A percentile compares a stretch with the other conserved stretches of the same genome.
phyloP scores from a whole-genome alignment of 1,140 invertebrate species.

The Drosophila leontia region DNA sequence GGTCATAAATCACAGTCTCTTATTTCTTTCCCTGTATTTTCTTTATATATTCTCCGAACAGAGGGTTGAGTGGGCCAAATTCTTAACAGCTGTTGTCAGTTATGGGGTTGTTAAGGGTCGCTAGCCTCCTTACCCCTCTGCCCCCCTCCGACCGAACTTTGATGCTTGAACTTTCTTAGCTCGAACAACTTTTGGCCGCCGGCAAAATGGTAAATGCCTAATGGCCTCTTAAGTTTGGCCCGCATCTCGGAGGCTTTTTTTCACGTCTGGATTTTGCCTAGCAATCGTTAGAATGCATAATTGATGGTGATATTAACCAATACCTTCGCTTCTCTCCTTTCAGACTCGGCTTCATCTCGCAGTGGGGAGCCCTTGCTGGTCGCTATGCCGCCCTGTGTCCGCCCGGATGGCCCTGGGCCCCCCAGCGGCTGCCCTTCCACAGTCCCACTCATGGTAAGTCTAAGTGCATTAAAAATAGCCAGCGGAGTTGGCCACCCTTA shows the following conservation, averaged over 20 bases:
- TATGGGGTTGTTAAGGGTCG: conserved; percentile 76
- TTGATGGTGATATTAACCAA: conserved; percentile 65
- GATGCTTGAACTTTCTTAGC: conserved; percentile 51
- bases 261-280: conserved; percentile 24
- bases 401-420: conserved; percentile 86
- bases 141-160: conserved; percentile 23
- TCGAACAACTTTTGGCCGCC: conserved; percentile 50
- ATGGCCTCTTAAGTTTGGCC: conserved; percentile 45
- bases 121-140: conserved; percentile 20
- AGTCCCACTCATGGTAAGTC: conserved; percentile 85
- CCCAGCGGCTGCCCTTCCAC: conserved; percentile 84
- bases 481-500: conserved; percentile 30
- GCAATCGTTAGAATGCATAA: conserved; percentile 61
- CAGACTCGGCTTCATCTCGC: conserved; percentile 93
- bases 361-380: conserved; percentile 90
- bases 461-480: conserved; percentile 22
- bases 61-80: conserved; percentile 46
- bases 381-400: conserved; percentile 88
- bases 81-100: conserved; percentile 77
- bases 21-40: background rate
- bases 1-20: background rate
- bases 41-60: conserved; percentile 7
- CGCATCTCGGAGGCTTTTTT: conserved; percentile 15
- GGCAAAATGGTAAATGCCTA: conserved; percentile 59
- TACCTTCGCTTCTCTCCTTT: conserved; percentile 59